A percentile compares a stretch with the other conserved stretches of the same genome.
Conservation (phyloP, 1,140 invertebrate genomes). For the Dolichoris vasculosae region DNA sequence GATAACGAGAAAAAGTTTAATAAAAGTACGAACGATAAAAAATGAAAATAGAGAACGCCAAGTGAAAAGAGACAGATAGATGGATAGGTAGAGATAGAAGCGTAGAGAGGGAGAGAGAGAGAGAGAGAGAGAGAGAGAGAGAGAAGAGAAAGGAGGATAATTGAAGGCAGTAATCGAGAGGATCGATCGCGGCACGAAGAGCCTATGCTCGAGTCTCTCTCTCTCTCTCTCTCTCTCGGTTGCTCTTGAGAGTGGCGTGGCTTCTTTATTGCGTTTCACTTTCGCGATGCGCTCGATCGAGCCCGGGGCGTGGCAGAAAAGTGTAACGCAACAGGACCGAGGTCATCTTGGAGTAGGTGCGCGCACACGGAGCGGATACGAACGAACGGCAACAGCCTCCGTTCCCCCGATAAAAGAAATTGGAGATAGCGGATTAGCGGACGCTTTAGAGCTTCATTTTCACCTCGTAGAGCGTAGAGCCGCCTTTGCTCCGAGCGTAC, state of each 20-base stretch:
- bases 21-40: not conserved
- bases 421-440: slow-evolving; percentile 27
- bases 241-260: slow-evolving; percentile 3
- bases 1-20: not conserved
- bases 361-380: slow-evolving; percentile 18
- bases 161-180: slow-evolving; percentile 47
- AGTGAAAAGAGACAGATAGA: not conserved
- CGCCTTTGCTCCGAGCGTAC: not conserved
- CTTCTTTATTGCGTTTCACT: slow-evolving; percentile 63
- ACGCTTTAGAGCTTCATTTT: slow-evolving; percentile 52
- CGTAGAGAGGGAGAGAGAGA: slow-evolving; percentile 5
- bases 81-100: not conserved
- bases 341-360: slow-evolving; percentile 17
- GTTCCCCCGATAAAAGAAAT: slow-evolving; percentile 20
- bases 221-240: not conserved
- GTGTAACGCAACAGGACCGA: slow-evolving; percentile 71
- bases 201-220: slow-evolving; percentile 5
- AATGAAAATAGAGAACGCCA: not conserved
- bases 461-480: slow-evolving; percentile 32
- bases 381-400: slow-evolving; percentile 36
- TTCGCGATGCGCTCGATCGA: slow-evolving; percentile 65
- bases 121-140: slow-evolving; percentile 35
- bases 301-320: slow-evolving; percentile 64
- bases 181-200: slow-evolving; percentile 34
- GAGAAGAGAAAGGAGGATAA: slow-evolving; percentile 53